Base-by-base conservation (phyloP, 2,888 invertebrate genomes). In the Cordilura impudica region DNA sequence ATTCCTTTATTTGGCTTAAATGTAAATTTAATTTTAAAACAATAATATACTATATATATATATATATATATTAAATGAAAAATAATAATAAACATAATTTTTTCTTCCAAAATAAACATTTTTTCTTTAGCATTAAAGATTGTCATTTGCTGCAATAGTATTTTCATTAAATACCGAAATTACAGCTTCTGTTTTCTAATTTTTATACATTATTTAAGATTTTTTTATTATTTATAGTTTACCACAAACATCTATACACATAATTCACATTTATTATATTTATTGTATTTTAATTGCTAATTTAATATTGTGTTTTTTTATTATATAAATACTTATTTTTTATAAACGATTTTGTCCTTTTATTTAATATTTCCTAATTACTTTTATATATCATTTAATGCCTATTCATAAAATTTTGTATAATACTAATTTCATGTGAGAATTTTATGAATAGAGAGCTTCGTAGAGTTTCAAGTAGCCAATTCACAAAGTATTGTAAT, bases 191-290 rank as follows among this genome's bases (percentile, higher is more conserved):
- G 21, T 47, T 60, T 56, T 35, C n/a, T 58, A 8, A 16, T 58
- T 35, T 65, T 49, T 16, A 26, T 26, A 18, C 26, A 31, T 84
- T 83, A 79, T 81, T 82, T 81, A 49, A 65, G 54, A 70, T 54
- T 61, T 61, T 53, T 29, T 51, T 8, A 31, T 43, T 56, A 31
- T 65, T 23, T 58, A 61, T 65, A 43, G 29, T 53, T 75, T 58
- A 70, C 73, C 71, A 75, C 39, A 45, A 75, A 79, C 75, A 79
- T 75, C 72, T 79, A 79, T 67, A 79, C 79, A 75, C 53, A 16
- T 56, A 72, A 67, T 60, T 69, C 63, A 75, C 77, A 78, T 69
- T 61, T 56, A 76, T 26, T 72, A 74, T 61, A 49, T 54, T 54
- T 14, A 19, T 14, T 60, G 51, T 10, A 45, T 49, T 21, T 21